Percentiles rank a stretch among this genome's conserved stretches.
These are phyloP conservation scores for Sardinella longiceps DNA, from an alignment of 2,797 vertebrate genomes.

Conservation along the genomic window DNA sequence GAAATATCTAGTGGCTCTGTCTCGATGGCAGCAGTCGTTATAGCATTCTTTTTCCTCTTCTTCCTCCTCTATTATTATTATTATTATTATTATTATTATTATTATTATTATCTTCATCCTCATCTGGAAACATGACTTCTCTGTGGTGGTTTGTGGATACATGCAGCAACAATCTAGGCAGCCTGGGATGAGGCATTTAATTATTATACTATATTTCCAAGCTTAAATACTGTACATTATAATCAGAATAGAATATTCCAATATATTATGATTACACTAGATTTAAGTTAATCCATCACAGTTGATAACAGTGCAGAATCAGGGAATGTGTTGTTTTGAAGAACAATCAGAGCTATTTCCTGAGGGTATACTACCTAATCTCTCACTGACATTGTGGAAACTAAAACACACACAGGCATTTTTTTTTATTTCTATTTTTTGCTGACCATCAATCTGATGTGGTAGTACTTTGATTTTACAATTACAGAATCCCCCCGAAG, in stretches of 20 bases:
- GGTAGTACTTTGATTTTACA: conserved; percentile 18
- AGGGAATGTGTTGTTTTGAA: background rate
- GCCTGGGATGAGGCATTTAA: background rate
- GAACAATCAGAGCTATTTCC: background rate
- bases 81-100: background rate
- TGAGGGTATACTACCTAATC: background rate
- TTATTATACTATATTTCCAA: background rate
- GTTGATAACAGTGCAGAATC: background rate
- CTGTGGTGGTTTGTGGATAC: background rate
- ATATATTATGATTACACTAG: background rate
- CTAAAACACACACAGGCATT: background rate
- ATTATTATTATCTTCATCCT: too few species aligned
- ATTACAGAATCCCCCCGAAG: background rate
- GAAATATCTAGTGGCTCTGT: background rate
- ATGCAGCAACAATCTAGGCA: background rate
- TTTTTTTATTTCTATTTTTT: background rate
- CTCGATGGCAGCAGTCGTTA: background rate
- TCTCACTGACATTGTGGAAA: background rate
- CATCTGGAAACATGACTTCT: background rate
- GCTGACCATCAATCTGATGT: conserved; percentile 1
- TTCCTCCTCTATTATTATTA: background rate
- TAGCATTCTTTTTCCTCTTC: background rate
- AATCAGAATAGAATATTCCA: too few species aligned
- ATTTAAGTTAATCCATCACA: background rate
- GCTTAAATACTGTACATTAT: background rate